Evolutionary conservation across 2,888 invertebrate genomes (phyloP).

Genomic region (Dilophus febrilis): DNA sequence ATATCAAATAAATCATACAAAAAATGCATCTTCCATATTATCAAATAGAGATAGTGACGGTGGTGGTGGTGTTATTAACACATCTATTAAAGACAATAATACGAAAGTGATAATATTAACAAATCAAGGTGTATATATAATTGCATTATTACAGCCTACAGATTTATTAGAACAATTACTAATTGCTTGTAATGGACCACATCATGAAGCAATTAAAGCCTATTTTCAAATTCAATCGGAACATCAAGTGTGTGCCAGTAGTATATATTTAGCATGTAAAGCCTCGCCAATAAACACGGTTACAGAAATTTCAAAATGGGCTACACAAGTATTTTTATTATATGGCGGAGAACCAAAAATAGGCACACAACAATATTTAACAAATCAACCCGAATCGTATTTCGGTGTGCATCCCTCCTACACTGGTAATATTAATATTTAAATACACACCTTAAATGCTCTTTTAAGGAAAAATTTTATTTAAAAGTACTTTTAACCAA

Average conservation of each 20-base stretch:
- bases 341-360: slow-evolving; percentile 64
- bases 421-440: too few relatives aligned
- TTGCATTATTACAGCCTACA: slow-evolving; percentile 69
- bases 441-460: too few relatives aligned
- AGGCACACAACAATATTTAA: slow-evolving; percentile 7
- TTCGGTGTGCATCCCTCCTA: too few relatives aligned
- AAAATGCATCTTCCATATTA: not conserved
- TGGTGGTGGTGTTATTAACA: slow-evolving; percentile 19
- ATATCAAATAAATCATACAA: slow-evolving; percentile 26
- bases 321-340: slow-evolving; percentile 78
- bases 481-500: too few relatives aligned
- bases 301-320: slow-evolving; percentile 64
- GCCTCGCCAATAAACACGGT: slow-evolving; percentile 39
- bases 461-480: too few relatives aligned
- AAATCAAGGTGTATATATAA: slow-evolving; percentile 71
- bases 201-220: slow-evolving; percentile 64
- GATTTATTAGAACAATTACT: slow-evolving; percentile 73
- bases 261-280: slow-evolving; percentile 70
- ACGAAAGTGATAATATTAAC: slow-evolving; percentile 70
- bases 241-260: slow-evolving; percentile 80
- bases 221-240: slow-evolving; percentile 72
- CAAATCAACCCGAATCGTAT: not conserved
- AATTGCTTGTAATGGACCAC: slow-evolving; percentile 67
- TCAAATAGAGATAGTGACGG: too few relatives aligned
- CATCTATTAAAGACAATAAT: slow-evolving; percentile 20